Base-by-base conservation (phyloP, 2,888 invertebrate genomes). In the Lacanobia wlatinum region DNA sequence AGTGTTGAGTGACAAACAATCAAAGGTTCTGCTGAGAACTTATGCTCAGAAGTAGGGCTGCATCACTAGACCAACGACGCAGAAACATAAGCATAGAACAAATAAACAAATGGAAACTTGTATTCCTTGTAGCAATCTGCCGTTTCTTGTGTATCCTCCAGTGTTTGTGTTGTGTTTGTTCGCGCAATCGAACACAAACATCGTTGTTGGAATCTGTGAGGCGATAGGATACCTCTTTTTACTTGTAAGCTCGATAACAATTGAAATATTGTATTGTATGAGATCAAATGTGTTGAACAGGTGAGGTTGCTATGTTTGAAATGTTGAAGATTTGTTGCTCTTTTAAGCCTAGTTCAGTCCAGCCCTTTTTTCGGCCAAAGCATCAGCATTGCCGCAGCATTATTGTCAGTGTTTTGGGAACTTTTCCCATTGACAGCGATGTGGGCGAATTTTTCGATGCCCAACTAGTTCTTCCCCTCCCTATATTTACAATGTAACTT, bases 141-240 rank as follows among this genome's bases (percentile, higher is more conserved):
- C 21, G 55, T 67, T 67, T 70, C 63, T 70, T 79, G 83, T 78
- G 73, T 82, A 69, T 66, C 56, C 59, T 66, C 12, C 55, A 48
- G 23, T 75, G 76, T 80, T 76, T 75, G 81, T 75, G 59, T 69
- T 66, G 61, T 75, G 59, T 79, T 73, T 78, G 74, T 69, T 69
- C 65, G 58, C 55, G 59, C 83, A 63, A 73, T 80, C 79, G 80
- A 80, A 67, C 56, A 78, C 80, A 80, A 83, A 80, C 74, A 79
- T 67, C 23, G 80, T 46, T 58, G 78, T 48, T 64, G 78, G 79
- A 79, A 83, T 79, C 83, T 70, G 59, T 61, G 56, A 83, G 52
- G 53, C 66, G 80, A 79, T 79, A 73, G 74, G 67, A 73, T 70
- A 64, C 52, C 69, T 43, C 80, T 80, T 80, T 73, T 83, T 79